Percentiles rank a stretch among this genome's conserved stretches.
These are phyloP conservation scores for Craterocephalus amniculus DNA, from an alignment of 2,797 vertebrate species.

Conservation along the genomic window DNA sequence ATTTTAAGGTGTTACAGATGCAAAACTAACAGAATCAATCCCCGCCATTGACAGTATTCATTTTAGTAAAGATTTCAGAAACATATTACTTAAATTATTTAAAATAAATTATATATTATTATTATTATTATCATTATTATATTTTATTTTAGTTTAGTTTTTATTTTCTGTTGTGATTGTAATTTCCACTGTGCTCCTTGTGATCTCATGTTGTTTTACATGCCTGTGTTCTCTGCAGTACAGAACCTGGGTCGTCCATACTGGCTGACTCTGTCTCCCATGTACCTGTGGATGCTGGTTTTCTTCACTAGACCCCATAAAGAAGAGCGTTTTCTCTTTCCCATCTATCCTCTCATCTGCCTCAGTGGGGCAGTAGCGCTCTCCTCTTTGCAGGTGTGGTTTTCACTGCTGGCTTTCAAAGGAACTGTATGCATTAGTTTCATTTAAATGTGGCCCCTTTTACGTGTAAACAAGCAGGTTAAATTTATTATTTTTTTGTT, in stretches of 20 bases:
- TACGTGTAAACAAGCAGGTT: background rate
- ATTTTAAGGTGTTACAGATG: too few species aligned
- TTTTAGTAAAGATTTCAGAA: background rate
- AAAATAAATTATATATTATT: background rate
- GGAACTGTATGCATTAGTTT: background rate
- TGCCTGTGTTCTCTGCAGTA: constrained; percentile 83
- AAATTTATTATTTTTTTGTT: constrained; percentile 4
- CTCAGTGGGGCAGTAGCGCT: constrained; percentile 93
- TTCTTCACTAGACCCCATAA: constrained; percentile 97
- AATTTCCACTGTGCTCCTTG: background rate
- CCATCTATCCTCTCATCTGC: constrained; percentile 96
- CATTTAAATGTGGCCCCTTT: background rate
- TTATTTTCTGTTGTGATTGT: background rate
- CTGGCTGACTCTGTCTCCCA: constrained; percentile 96
- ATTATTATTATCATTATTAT: too few species aligned
- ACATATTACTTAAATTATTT: background rate
- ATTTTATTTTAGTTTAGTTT: too few species aligned
- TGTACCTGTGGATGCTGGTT: constrained; percentile 98
- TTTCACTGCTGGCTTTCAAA: background rate
- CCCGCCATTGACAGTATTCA: too few species aligned
- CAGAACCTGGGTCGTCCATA: constrained; percentile 98
- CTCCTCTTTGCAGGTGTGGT: constrained; percentile 92
- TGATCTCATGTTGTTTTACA: constrained; percentile 23
- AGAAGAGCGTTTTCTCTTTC: constrained; percentile 97
- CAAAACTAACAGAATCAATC: too few species aligned